Evolutionary conservation across 2,113 vertebrate genomes (phyloP).

Genomic region (Poicephalus gulielmi): DNA sequence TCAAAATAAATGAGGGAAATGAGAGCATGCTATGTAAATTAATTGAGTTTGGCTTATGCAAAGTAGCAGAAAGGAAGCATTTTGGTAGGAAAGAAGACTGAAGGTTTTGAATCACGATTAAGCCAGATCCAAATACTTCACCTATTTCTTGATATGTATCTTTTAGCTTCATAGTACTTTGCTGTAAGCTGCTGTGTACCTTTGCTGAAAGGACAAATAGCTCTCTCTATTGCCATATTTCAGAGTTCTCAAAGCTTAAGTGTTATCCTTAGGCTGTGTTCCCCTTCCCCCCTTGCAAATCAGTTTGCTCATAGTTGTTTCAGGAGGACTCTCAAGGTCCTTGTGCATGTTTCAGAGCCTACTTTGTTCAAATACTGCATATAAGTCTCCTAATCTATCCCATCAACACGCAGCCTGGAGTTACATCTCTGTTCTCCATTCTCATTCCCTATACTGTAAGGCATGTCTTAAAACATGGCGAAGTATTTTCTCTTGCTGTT

Average conservation of each 20-base stretch:
- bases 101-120: neutral
- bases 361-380: neutral
- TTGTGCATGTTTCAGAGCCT: neutral
- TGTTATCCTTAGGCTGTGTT: neutral
- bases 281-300: neutral
- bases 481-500: neutral
- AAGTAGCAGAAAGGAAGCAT: neutral
- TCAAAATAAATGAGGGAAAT: neutral
- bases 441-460: neutral
- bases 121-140: neutral
- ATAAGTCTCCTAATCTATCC: neutral
- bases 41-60: neutral
- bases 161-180: neutral
- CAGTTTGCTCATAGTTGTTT: neutral
- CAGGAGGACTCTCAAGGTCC: neutral
- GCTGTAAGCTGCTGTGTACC: neutral
- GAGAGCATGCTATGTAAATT: neutral
- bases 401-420: neutral
- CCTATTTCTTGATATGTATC: accelerated
- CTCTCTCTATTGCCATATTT: neutral
- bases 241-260: neutral
- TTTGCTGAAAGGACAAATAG: neutral
- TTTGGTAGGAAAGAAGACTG: neutral
- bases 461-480: neutral
- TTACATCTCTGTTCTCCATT: accelerated